Evolutionary conservation across 2,888 invertebrate genomes (phyloP), one percentile per base, ranked within the genome.

Genomic region (Folsomia candida): DNA sequence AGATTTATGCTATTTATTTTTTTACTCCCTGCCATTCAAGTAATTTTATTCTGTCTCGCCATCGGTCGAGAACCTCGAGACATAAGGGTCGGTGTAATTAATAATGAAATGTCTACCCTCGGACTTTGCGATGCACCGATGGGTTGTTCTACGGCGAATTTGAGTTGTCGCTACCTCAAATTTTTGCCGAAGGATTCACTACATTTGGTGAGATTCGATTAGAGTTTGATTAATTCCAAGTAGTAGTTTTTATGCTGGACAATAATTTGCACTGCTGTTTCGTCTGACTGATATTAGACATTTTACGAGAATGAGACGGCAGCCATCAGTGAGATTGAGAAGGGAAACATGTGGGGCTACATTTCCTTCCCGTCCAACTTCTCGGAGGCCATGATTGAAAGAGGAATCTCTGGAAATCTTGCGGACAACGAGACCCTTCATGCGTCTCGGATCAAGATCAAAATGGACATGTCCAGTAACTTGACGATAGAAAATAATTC

Each of bases 1-100:
- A 93, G 93, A 58, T 92, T 95, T 74, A 92, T 96, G 91, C 85
- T 94, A 81, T 96, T 96, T 85, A 93, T 95, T 81, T 95, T 95
- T 83, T 92, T 93, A 47, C 84, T 95, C 80, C 95, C 95, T n/a
- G 92, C 93, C 28, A 91, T 95, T 89, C 94, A 95, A 85, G 94
- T 95, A 73, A 92, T 94, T 69, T 88, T 96, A 70, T 95, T 95
- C 87, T 95, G 95, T 83, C 85, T 94, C 83, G 95, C 95, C 71
- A 94, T 94, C 77, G 94, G 94, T 63, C 87, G 93, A 27, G 93
- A 94, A 83, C 94, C 94, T 0, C 90, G 89, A 70, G 92, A 91
- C 63, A 86, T 95, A 2, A 89, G 88, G 80, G 83, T 95, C 82
- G 93, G 93, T 51, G 88, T 93, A 81, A 89, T 93, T 25, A 94